These are phyloP conservation scores for Hippocampus comes DNA, from an alignment of 2,113 vertebrate genomes.

Conservation along the genomic window DNA sequence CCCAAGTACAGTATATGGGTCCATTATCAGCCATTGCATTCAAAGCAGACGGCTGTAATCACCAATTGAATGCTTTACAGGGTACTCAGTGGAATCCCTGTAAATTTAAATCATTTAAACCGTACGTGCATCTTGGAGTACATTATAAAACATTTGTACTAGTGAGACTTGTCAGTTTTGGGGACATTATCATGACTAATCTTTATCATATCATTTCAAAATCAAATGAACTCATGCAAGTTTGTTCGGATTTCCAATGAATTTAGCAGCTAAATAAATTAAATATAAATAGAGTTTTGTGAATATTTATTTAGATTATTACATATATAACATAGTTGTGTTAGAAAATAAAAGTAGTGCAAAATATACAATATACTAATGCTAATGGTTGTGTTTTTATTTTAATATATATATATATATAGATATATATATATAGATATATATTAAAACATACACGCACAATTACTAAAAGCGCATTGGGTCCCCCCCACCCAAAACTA, in stretches of 20 bases:
- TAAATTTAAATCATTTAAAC: constrained; percentile 3
- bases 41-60: constrained; percentile 4
- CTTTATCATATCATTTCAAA: neutral
- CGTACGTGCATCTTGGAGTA: neutral
- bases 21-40: constrained; percentile 5
- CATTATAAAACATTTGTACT: neutral
- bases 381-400: too few relatives aligned
- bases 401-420: neutral
- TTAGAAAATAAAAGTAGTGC: too few relatives aligned
- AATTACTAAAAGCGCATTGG: too few relatives aligned
- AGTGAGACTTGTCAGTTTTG: neutral
- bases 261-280: too few relatives aligned
- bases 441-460: too few relatives aligned
- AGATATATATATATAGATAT: too few relatives aligned
- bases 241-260: neutral
- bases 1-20: constrained; percentile 10
- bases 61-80: constrained; percentile 3
- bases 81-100: neutral
- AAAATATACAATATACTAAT: too few relatives aligned
- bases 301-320: too few relatives aligned
- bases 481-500: too few relatives aligned
- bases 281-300: too few relatives aligned
- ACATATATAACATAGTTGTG: too few relatives aligned
- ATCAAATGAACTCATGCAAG: neutral
- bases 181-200: neutral